Base-by-base conservation (phyloP, 2,113 vertebrate species). In the Eclectus roratus region DNA sequence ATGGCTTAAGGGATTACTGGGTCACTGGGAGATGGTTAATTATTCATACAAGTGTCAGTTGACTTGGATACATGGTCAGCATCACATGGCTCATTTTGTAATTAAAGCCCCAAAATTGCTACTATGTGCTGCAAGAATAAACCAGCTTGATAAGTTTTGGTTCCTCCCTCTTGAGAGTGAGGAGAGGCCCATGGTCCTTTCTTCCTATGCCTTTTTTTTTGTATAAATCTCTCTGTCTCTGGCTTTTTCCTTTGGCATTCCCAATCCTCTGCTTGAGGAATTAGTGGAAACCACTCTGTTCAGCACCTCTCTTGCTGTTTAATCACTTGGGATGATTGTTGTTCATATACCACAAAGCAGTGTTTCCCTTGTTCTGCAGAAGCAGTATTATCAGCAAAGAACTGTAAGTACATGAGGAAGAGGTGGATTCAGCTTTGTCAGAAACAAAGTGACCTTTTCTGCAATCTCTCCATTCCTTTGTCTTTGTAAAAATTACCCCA, bases 1-100 rank as follows among this genome's bases (percentile, higher is more conserved):
- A 94, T 85, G 88, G 88, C 61, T 95, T 96, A 95, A 94, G 50
- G 61, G 95, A 96, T 96, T 97, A 96, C 65, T 89, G 85, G 69
- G 64, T 95, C 85, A 78, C 72, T 81, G 52, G 56, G 85, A 92
- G 77, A 79, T 91, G 88, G 85, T 94, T 92, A 95, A 93, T 95
- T 96, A 94, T 96, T 96, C 85, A 92, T 91, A 86, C 65, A 86
- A 92, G 88, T 93, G 93, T 97, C 90, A 84, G 55, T 88, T 88
- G 92, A 88, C 83, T 94, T 91, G 77, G 49, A 37, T 31, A 4
- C 73, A 33, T 86, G 73, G 44, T 53, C 41, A 79, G 47, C 81
- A 80, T 96, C 94, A 89, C 77, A 61, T 85, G 92, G 37, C 79
- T 95, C 3, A 55, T 94, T 88, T 96, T 11, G 3, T 91, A 95